phyloP scores from a whole-genome alignment of 2,113 vertebrate genomes.

The Capreolus pygargus region DNA sequence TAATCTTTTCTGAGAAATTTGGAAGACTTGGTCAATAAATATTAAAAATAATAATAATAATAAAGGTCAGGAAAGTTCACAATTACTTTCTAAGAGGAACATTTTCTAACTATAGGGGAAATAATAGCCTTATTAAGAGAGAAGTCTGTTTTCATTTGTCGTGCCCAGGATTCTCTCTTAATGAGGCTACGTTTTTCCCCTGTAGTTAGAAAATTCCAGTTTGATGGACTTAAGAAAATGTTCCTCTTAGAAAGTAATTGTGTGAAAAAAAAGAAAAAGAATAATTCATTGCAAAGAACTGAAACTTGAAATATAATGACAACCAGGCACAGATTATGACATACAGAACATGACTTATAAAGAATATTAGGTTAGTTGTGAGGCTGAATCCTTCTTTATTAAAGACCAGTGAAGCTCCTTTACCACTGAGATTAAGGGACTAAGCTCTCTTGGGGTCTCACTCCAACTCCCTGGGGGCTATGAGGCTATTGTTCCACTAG shows the following conservation, averaged over 20 bases:
- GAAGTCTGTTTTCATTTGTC: not conserved
- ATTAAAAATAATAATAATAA: slow-evolving; percentile 26
- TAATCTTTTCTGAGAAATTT: slow-evolving; percentile 23
- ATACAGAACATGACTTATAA: not conserved
- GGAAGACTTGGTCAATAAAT: slow-evolving; percentile 34
- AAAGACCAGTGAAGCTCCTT: not conserved
- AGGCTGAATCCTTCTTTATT: not conserved
- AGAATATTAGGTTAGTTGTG: not conserved
- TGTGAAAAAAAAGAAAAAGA: not conserved
- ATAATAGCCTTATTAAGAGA: not conserved
- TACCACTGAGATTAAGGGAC: not conserved
- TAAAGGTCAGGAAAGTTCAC: slow-evolving; percentile 34
- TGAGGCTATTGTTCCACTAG: not conserved
- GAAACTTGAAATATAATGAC: not conserved
- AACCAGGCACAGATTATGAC: not conserved
- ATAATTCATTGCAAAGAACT: not conserved
- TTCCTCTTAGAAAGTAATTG: not conserved
- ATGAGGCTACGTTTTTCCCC: not conserved
- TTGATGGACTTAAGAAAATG: not conserved
- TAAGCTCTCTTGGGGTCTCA: not conserved
- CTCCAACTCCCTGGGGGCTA: not conserved
- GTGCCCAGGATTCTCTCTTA: not conserved
- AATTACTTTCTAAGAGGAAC: not conserved
- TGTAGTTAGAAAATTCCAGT: not conserved
- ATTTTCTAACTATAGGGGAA: not conserved